phyloP scores from a whole-genome alignment of 1,140 invertebrate genomes.

The Hypothenemus hampei region DNA sequence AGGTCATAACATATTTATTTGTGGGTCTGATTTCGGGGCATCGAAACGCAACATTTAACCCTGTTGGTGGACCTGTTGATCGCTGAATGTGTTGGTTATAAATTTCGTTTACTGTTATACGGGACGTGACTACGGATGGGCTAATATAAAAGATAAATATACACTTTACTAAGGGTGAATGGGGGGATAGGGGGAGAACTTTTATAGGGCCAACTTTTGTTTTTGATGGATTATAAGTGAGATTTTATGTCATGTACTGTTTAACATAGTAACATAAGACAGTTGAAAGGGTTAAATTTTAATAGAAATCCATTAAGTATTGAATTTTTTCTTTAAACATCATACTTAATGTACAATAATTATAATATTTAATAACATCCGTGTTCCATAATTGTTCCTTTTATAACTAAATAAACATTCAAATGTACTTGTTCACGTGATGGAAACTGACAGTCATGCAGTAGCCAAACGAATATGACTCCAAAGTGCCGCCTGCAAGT shows the following conservation, averaged over 20 bases:
- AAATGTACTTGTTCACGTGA: too few species aligned
- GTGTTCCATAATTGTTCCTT: too few species aligned
- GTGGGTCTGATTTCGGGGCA: conserved; percentile 3
- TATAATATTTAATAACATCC: too few species aligned
- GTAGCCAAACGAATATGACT: not conserved
- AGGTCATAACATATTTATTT: conserved; percentile 16
- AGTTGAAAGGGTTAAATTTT: too few species aligned
- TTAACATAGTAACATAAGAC: too few species aligned
- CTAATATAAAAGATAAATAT: conserved; percentile 25
- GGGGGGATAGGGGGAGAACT: conserved; percentile 1
- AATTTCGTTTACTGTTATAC: conserved; percentile 22
- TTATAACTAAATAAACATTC: too few species aligned
- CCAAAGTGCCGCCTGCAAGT: conserved; percentile 3
- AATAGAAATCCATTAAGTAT: too few species aligned
- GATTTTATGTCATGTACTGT: too few species aligned
- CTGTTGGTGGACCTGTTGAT: conserved; percentile 22
- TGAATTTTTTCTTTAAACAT: too few species aligned
- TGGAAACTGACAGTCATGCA: conserved; percentile 4
- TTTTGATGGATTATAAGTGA: conserved; percentile 14
- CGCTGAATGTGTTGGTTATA: conserved; percentile 17
- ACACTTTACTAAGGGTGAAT: too few species aligned
- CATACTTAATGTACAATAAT: too few species aligned
- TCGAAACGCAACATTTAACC: conserved; percentile 21
- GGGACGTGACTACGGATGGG: conserved; percentile 19
- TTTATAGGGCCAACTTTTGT: conserved; percentile 15